Evolutionary conservation across 2,888 invertebrate species (phyloP).

Genomic region (Ceraclea dissimilis): DNA sequence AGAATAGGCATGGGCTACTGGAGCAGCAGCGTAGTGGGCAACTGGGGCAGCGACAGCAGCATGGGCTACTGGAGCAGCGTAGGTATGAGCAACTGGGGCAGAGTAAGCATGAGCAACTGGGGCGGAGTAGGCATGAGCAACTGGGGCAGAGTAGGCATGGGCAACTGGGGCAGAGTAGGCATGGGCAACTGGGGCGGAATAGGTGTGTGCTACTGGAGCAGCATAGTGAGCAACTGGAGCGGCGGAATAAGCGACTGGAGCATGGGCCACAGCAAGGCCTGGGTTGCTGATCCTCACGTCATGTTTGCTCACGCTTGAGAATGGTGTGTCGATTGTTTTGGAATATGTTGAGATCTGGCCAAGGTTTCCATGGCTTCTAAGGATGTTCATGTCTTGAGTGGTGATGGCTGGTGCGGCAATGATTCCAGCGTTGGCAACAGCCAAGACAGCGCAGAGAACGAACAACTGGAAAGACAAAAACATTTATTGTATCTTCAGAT

Average conservation of each 20-base stretch:
- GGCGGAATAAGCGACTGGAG: slow-evolving; percentile 21
- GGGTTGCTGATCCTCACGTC: slow-evolving; percentile 66
- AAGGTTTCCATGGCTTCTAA: slow-evolving; percentile 58
- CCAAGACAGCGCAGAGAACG: slow-evolving; percentile 22
- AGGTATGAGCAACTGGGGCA: slow-evolving; percentile 30
- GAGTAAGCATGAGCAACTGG: slow-evolving; percentile 42
- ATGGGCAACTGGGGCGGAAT: slow-evolving; percentile 31
- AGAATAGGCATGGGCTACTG: slow-evolving; percentile 8
- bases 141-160: slow-evolving; percentile 26
- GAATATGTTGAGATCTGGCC: slow-evolving; percentile 63
- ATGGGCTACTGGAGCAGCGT: slow-evolving; percentile 30
- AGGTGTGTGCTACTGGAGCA: slow-evolving; percentile 31
- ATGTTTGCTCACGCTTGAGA: slow-evolving; percentile 62
- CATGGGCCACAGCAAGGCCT: slow-evolving; percentile 39
- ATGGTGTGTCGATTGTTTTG: slow-evolving; percentile 65
- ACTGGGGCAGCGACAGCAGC: slow-evolving; percentile 32
- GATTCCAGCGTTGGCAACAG: slow-evolving; percentile 30
- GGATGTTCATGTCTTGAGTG: slow-evolving; percentile 52
- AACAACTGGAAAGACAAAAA: slow-evolving; percentile 13
- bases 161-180: slow-evolving; percentile 27
- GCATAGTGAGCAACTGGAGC: slow-evolving; percentile 20
- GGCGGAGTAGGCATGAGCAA: slow-evolving; percentile 27
- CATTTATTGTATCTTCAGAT: too few relatives aligned
- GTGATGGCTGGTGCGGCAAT: slow-evolving; percentile 45
- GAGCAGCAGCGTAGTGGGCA: slow-evolving; percentile 26